A percentile compares a stretch with the other conserved stretches of the same genome.
phyloP scores from a whole-genome alignment of 2,888 invertebrate species.

The Netelia virgata region DNA sequence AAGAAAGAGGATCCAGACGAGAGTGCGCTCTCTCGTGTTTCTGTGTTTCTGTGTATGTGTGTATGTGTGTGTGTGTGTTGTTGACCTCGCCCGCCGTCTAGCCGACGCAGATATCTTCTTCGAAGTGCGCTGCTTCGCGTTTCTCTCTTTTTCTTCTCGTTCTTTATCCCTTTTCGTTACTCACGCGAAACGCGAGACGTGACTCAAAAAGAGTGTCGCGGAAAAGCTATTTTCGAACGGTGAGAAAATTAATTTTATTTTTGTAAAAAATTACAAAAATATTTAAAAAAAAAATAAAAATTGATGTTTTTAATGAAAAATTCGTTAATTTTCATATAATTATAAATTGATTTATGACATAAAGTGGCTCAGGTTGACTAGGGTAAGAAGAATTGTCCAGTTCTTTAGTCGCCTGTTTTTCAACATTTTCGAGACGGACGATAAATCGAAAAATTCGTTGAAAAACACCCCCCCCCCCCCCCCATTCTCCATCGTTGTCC shows the following conservation, averaged over 20 bases:
- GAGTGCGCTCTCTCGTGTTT: constrained; percentile 11
- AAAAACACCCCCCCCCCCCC: too few relatives aligned
- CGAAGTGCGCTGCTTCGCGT: constrained; percentile 26
- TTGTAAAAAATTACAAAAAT: background rate
- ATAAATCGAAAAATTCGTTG: too few relatives aligned
- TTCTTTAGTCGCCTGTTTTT: too few relatives aligned
- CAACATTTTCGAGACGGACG: too few relatives aligned
- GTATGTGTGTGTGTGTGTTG: constrained; percentile 48
- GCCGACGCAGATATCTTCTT: constrained; percentile 57
- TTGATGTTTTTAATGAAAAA: background rate
- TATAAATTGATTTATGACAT: too few relatives aligned
- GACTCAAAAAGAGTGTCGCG: background rate
- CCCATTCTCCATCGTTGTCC: background rate
- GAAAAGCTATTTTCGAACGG: constrained; percentile 23
- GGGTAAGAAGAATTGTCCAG: too few relatives aligned
- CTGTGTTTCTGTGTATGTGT: too few relatives aligned
- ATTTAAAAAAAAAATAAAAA: background rate
- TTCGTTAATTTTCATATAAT: background rate
- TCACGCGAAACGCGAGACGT: constrained; percentile 16
- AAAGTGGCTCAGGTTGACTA: too few relatives aligned
- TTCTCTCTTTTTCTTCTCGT: constrained; percentile 17
- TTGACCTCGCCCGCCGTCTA: constrained; percentile 66
- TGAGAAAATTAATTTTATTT: background rate
- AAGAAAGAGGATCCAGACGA: constrained; percentile 62
- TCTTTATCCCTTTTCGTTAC: background rate